These are phyloP conservation scores for Hyphantria cunea DNA, from an alignment of 1,140 invertebrate species.

Conservation along the genomic window DNA sequence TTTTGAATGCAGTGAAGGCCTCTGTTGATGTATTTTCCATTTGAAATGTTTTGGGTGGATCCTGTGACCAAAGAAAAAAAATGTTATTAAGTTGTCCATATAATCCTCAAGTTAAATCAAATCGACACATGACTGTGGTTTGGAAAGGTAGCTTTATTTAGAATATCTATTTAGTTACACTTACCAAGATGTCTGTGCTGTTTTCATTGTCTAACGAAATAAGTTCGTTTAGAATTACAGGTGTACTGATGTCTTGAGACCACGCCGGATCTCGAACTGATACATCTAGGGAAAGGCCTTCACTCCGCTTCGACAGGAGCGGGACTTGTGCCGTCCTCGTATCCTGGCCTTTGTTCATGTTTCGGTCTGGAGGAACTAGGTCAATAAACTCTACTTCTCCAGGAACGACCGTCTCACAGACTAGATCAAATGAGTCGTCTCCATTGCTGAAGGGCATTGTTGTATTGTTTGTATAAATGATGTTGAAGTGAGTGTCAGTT, in stretches of 20 bases:
- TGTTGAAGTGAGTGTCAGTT: conserved; percentile 53
- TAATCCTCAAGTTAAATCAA: too few species aligned
- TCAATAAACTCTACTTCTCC: conserved; percentile 62
- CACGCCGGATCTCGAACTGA: conserved; percentile 36
- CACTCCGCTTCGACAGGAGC: conserved; percentile 23
- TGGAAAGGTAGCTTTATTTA: too few species aligned
- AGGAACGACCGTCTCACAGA: conserved; percentile 60
- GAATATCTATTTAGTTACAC: conserved; percentile 7
- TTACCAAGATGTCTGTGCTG: conserved; percentile 49
- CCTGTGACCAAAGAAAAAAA: conserved; percentile 45
- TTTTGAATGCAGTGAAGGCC: conserved; percentile 26
- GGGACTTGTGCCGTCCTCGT: conserved; percentile 11
- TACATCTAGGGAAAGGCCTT: conserved; percentile 53
- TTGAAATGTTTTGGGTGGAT: conserved; percentile 34
- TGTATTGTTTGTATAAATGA: conserved; percentile 48
- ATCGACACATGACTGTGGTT: too few species aligned
- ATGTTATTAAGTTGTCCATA: not conserved
- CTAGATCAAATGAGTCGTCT: conserved; percentile 68
- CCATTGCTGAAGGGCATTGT: conserved; percentile 64
- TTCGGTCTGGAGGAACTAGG: conserved; percentile 54
- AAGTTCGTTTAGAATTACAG: conserved; percentile 68
- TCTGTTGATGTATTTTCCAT: conserved; percentile 18
- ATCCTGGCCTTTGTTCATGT: conserved; percentile 41
- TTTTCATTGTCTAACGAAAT: conserved; percentile 72
- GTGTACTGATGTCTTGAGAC: conserved; percentile 60